Percentiles rank a stretch among this genome's conserved stretches.
Evolutionary conservation across 1,140 invertebrate genomes (phyloP).

Genomic region (Drepana arcuata): DNA sequence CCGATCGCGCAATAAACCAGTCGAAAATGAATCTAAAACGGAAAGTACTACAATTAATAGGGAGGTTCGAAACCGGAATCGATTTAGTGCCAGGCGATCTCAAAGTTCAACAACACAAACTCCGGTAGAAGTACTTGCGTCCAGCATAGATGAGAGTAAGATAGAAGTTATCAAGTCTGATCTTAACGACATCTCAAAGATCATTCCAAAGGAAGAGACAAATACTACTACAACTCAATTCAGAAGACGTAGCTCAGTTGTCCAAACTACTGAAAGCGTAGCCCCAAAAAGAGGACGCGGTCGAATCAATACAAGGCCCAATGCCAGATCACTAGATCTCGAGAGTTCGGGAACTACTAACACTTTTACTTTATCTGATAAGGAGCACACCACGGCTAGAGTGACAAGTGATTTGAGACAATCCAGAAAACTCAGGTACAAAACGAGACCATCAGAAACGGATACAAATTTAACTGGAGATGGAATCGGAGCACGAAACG

Average conservation of each 20-base stretch:
- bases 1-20: slow-evolving; percentile 34
- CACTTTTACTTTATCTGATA: slow-evolving; percentile 32
- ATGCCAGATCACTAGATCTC: slow-evolving; percentile 38
- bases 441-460: slow-evolving; percentile 43
- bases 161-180: slow-evolving; percentile 26
- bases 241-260: slow-evolving; percentile 35
- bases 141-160: slow-evolving; percentile 26
- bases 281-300: slow-evolving; percentile 25
- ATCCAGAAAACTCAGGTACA: slow-evolving; percentile 51
- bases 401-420: slow-evolving; percentile 36
- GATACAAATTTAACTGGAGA: slow-evolving; percentile 61
- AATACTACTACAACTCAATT: slow-evolving; percentile 29
- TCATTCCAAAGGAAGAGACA: slow-evolving; percentile 26
- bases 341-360: slow-evolving; percentile 52
- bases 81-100: slow-evolving; percentile 20
- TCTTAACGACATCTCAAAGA: slow-evolving; percentile 31
- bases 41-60: slow-evolving; percentile 23
- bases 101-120: slow-evolving; percentile 13
- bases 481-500: slow-evolving; percentile 31
- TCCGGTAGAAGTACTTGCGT: slow-evolving; percentile 19
- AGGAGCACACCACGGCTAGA: slow-evolving; percentile 42
- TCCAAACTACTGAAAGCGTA: slow-evolving; percentile 23
- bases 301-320: slow-evolving; percentile 37
- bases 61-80: slow-evolving; percentile 25
- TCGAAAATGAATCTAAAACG: slow-evolving; percentile 25